Evolutionary conservation across 2,797 vertebrate genomes (phyloP).

Genomic region (Gymnoscopelus microlampas): DNA sequence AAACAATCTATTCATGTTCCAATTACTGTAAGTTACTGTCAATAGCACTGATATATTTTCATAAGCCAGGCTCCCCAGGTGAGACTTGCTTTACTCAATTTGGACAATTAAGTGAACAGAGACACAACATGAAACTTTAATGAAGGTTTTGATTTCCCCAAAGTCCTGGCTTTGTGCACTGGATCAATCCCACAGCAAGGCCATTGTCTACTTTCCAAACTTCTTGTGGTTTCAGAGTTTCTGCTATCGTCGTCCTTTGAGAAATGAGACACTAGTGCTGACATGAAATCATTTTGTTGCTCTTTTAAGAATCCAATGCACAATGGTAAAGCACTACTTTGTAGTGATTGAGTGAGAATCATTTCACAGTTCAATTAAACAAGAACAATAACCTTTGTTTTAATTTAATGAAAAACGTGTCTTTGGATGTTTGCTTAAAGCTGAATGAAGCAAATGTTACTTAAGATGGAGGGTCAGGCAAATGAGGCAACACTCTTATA

Average conservation of each 20-base stretch:
- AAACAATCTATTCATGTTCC: background rate
- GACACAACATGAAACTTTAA: slow-evolving; percentile 79
- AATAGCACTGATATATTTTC: slow-evolving; percentile 40
- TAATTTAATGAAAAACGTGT: too few species aligned
- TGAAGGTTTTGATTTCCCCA: slow-evolving; percentile 79
- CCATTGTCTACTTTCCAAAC: slow-evolving; percentile 53
- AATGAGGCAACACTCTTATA: too few species aligned
- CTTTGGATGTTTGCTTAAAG: too few species aligned
- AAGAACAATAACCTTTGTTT: too few species aligned
- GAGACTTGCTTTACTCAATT: slow-evolving; percentile 55
- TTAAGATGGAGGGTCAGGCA: too few species aligned
- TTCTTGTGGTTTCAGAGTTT: slow-evolving; percentile 19
- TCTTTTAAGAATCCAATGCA: background rate
- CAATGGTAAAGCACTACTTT: background rate
- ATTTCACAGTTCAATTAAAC: too few species aligned
- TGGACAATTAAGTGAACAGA: slow-evolving; percentile 65
- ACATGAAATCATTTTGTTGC: slow-evolving; percentile 41
- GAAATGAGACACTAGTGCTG: slow-evolving; percentile 46
- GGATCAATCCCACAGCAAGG: slow-evolving; percentile 62
- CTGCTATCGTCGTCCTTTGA: slow-evolving; percentile 42
- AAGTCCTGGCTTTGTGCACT: slow-evolving; percentile 67
- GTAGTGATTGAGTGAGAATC: too few species aligned
- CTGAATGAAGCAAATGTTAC: too few species aligned
- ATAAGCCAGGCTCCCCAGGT: slow-evolving; percentile 40
- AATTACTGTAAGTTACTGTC: background rate